Base-by-base conservation (phyloP, 2,888 invertebrate species). In the Troides aeacus region DNA sequence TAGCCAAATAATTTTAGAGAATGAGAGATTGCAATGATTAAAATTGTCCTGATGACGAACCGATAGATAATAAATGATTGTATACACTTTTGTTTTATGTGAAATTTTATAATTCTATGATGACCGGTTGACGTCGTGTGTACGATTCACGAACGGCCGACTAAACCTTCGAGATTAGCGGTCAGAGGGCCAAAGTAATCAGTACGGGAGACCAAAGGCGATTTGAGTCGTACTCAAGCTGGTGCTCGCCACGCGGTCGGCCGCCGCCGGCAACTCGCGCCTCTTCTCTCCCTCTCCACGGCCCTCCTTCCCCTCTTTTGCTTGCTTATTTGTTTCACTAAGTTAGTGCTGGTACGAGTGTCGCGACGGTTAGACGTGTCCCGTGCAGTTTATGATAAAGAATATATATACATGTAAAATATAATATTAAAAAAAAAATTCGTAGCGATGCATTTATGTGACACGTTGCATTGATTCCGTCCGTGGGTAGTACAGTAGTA, bases 281-380 rank as follows among this genome's bases (percentile, higher is more conserved):
- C 79, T 79, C 76, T 78, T 79, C 75, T 80, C 84, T 84, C 81
- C 81, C 86, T 87, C 86, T 84, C 75, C 80, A 83, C 84, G 81
- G 81, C 86, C 88, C 86, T 84, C 80, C 84, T 86, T 77, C 82
- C 87, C 74, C 86, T 83, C 84, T 82, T 81, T 18, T 42, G 46
- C 80, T 82, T 81, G 80, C 79, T 86, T 82, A 79, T 82, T 77
- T 78, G 83, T 81, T 84, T 77, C 77, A 79, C 82, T 83, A 85
- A 87, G 79, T 88, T 89, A 90, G 90, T 90, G 77, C 78, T 83
- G 76, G 81, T 74, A 83, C 85, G 82, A 76, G 82, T 74, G 82
- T 76, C 85, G 88, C 78, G 84, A 79, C 84, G 76, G 88, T 76
- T 77, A 79, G 84, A 83, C 88, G 89, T 79, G 84, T 81, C 80